phyloP scores from a whole-genome alignment of 35 echinoderm and acorn worm genomes.

The Ophiothrix spiculata region DNA sequence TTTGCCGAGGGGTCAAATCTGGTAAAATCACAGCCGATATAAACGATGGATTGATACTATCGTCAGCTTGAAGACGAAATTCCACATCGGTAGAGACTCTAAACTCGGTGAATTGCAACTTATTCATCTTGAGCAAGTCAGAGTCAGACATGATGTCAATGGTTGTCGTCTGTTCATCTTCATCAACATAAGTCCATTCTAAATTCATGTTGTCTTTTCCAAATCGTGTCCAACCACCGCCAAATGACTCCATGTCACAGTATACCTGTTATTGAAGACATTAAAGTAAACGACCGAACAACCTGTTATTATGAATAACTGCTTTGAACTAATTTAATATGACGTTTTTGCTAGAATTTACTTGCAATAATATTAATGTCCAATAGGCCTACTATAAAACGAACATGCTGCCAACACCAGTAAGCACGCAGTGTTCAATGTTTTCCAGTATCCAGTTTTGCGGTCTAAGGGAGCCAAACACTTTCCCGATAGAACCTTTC shows the following conservation, averaged over 20 bases:
- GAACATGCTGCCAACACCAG: too few species aligned
- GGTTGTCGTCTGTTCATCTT: background rate
- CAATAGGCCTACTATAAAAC: too few species aligned
- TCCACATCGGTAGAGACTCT: slow-evolving; percentile 26
- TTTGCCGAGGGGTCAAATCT: background rate
- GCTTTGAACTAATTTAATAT: too few species aligned
- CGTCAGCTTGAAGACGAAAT: slow-evolving; percentile 20
- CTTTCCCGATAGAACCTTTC: too few species aligned
- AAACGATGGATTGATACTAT: slow-evolving; percentile 21
- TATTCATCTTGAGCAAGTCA: slow-evolving; percentile 7
- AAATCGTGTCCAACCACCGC: slow-evolving; percentile 28
- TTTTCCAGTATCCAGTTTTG: too few species aligned
- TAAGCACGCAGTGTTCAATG: too few species aligned
- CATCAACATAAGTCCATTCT: slow-evolving; percentile 11
- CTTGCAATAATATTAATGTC: too few species aligned
- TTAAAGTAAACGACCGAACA: background rate
- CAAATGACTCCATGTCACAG: slow-evolving; percentile 18
- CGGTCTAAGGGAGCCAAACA: too few species aligned
- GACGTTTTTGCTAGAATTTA: too few species aligned
- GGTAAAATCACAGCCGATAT: background rate
- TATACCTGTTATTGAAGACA: slow-evolving; percentile 15
- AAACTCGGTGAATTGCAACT: slow-evolving; percentile 6
- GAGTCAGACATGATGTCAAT: background rate
- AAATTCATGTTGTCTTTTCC: slow-evolving; percentile 24
- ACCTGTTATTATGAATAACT: too few species aligned